Base-by-base conservation (phyloP, 2,888 invertebrate species). In the Cancer borealis region DNA sequence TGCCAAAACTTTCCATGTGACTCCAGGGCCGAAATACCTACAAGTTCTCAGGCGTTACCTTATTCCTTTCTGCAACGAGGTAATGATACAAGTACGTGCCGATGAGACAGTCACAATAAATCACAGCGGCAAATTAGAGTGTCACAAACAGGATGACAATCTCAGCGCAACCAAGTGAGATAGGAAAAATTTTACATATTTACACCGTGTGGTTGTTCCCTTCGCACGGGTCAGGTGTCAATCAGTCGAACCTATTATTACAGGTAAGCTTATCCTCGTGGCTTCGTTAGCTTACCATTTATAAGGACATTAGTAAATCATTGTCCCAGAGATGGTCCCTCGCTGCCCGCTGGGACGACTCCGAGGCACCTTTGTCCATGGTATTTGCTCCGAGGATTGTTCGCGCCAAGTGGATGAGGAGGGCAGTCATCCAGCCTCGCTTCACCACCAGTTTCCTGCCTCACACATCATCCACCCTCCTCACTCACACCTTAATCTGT, bases 211-310 rank as follows among this genome's bases (percentile, higher is more conserved):
- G 39, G 39, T 12, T 30, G 39, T 84, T 30, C 39, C 84, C 84
- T 84, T 39, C 39, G 39, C 84, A 84, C 39, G 84, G 84, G 84
- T 30, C 84, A 93, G 93, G 93, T 93, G 93, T 91, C 93, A 93
- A 91, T 93, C 93, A 91, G 84, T 14, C 14, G 21, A 93, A 60
- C 12, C 93, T 45, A 93, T 93, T 94, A 89, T 92, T 47, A 92
- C 73, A n/a, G 92, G 89, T 88, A 94, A 94, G 92, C 92, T 92
- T 89, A 92, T 92, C 89, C 94, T 45, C 10, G 66, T 54, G 79
- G 92, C 92, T 73, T 94, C 91, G 92, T 94, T 94, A 94, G 91
- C 92, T 89, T 89, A 92, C 89, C 92, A 88, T 93, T 93, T 30
- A 54, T 39, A 92, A 87, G 88, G 92, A 30, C 46, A 92, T 93